Conservation (phyloP, 37 sponge, comb jelly and placozoan genomes). For the Sycon ciliatum region DNA sequence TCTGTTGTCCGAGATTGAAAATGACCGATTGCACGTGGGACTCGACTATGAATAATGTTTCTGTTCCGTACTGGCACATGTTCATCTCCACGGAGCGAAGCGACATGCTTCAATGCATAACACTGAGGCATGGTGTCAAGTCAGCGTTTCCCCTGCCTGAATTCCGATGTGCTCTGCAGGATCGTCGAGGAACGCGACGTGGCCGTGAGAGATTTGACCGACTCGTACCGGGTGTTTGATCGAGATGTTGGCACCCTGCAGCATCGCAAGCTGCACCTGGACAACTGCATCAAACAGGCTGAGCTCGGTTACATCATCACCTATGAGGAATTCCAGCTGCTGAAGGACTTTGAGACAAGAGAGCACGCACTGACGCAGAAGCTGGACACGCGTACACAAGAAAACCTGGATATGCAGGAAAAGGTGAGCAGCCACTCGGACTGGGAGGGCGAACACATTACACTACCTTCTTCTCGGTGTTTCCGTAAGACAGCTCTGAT, state of each 20-base stretch:
- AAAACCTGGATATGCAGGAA: slow-evolving; percentile 55
- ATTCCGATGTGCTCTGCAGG: too few relatives aligned
- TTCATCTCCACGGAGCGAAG: too few relatives aligned
- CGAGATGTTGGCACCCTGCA: slow-evolving; percentile 44
- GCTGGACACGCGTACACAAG: slow-evolving; percentile 60
- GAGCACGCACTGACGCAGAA: slow-evolving; percentile 63
- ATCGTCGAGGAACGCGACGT: slow-evolving; percentile 44
- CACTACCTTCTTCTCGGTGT: background rate
- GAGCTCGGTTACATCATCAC: slow-evolving; percentile 71
- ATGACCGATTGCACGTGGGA: too few relatives aligned
- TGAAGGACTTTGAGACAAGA: slow-evolving; percentile 97
- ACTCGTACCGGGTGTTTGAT: slow-evolving; percentile 59
- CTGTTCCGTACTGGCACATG: too few relatives aligned
- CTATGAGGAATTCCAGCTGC: slow-evolving; percentile 82
- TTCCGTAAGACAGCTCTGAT: too few relatives aligned
- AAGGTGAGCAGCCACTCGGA: slow-evolving; percentile 49
- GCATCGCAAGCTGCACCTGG: slow-evolving; percentile 58
- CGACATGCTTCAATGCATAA: too few relatives aligned
- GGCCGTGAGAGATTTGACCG: slow-evolving; percentile 50
- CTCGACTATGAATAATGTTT: too few relatives aligned
- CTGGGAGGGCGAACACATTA: background rate
- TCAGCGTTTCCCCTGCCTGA: too few relatives aligned
- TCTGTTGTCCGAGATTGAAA: too few relatives aligned
- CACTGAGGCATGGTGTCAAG: too few relatives aligned
- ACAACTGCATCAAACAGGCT: slow-evolving; percentile 54